Conservation (phyloP, 2,888 invertebrate genomes). For the Seira ritae region DNA sequence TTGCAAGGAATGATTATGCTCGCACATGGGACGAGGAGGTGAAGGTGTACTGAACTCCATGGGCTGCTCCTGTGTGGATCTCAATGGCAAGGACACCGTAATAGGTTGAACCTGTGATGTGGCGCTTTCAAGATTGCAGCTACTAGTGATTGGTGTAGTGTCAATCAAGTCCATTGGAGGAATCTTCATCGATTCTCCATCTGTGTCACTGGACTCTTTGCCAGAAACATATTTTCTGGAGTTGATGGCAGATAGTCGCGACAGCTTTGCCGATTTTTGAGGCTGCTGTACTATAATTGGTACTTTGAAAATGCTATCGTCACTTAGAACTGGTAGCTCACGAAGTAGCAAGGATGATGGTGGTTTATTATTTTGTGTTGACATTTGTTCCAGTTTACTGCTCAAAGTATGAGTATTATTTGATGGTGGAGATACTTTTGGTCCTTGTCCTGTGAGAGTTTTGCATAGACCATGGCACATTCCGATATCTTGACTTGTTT, state of each 20-base stretch:
- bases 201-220: conserved; percentile 70
- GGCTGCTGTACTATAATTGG: conserved; percentile 47
- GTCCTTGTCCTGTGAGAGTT: conserved; percentile 63
- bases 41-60: neutral
- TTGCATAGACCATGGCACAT: conserved; percentile 68
- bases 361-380: conserved; percentile 58
- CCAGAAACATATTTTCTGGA: conserved; percentile 48
- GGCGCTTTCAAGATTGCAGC: conserved; percentile 40
- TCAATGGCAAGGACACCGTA: conserved; percentile 45
- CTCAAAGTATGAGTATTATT: conserved; percentile 45
- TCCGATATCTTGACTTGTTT: conserved; percentile 59
- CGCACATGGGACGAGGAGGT: conserved; percentile 49
- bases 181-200: conserved; percentile 70
- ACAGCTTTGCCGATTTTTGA: conserved; percentile 32
- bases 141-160: conserved; percentile 69
- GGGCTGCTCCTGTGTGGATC: neutral
- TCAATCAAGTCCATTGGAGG: conserved; percentile 73
- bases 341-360: conserved; percentile 52
- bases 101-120: conserved; percentile 38
- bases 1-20: conserved; percentile 65
- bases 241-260: conserved; percentile 26
- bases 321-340: conserved; percentile 69
- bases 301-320: conserved; percentile 71
- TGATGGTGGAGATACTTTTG: neutral
- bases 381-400: conserved; percentile 59